phyloP scores from a whole-genome alignment of 2,888 invertebrate species.

The Limnephilus marmoratus region DNA sequence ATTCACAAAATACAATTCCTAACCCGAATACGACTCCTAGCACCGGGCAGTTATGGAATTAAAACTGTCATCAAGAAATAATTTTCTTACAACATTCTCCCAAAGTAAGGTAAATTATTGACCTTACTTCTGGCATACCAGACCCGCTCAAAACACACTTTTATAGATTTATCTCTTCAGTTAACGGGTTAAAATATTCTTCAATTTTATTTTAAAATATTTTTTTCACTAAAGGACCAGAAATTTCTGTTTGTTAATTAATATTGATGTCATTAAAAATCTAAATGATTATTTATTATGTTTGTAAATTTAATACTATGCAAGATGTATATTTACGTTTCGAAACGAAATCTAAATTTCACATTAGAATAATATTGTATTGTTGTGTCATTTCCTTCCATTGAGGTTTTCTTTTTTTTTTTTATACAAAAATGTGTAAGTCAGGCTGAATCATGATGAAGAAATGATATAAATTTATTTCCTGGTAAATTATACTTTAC shows the following conservation, averaged over 20 bases:
- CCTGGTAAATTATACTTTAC: conserved; percentile 21
- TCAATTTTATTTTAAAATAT: background rate
- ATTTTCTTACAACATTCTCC: too few relatives aligned
- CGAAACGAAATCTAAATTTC: background rate
- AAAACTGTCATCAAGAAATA: too few relatives aligned
- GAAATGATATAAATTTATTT: conserved; percentile 12
- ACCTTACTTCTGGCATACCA: too few relatives aligned
- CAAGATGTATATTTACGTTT: too few relatives aligned
- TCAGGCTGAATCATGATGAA: background rate
- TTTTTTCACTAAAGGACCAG: background rate
- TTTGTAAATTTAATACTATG: background rate
- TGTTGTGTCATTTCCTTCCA: background rate
- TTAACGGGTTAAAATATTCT: background rate
- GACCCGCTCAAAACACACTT: background rate
- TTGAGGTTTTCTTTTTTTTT: background rate
- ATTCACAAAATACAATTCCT: too few relatives aligned
- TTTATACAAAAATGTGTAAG: background rate
- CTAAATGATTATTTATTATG: background rate
- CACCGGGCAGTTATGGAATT: too few relatives aligned
- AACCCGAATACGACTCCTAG: too few relatives aligned
- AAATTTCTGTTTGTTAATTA: background rate
- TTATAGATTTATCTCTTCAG: background rate
- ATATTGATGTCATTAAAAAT: background rate
- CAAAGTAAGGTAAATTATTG: too few relatives aligned
- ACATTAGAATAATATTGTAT: background rate